These are phyloP conservation scores for Tetranychus cinnabarinus DNA, from an alignment of 1,140 invertebrate genomes.

Conservation along the genomic window DNA sequence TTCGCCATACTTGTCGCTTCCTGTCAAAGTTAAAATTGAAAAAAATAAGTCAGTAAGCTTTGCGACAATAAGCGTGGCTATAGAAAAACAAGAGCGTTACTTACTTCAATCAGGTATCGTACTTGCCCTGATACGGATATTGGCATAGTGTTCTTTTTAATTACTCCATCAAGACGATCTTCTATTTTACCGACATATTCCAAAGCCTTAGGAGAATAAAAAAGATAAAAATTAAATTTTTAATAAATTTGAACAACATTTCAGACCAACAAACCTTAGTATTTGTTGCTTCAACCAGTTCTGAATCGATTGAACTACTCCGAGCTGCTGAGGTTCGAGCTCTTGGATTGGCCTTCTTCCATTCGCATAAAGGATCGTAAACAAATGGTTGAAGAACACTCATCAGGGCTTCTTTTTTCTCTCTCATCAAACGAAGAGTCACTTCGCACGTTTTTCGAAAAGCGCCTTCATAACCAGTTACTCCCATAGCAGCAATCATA, in stretches of 20 bases:
- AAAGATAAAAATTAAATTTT: neutral
- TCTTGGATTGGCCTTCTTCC: conserved; percentile 8
- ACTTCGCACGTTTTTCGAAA: conserved; percentile 74
- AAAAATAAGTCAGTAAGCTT: conserved; percentile 2
- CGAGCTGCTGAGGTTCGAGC: neutral
- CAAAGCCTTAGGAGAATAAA: neutral
- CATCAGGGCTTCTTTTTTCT: conserved; percentile 58
- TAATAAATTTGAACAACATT: neutral
- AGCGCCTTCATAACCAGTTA: conserved; percentile 60
- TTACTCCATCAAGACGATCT: neutral
- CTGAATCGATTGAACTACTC: neutral
- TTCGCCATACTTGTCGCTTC: conserved; percentile 73
- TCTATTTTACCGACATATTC: neutral
- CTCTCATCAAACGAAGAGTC: conserved; percentile 54
- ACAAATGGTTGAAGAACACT: conserved; percentile 70
- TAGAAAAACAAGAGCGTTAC: no score
- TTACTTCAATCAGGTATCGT: neutral
- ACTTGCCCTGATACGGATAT: neutral
- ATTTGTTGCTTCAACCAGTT: neutral
- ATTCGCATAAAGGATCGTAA: conserved; percentile 70
- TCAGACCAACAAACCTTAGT: neutral
- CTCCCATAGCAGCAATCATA: conserved; percentile 70
- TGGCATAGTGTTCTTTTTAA: neutral
- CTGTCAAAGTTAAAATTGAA: conserved; percentile 16
- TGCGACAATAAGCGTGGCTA: no score